Percentiles rank a stretch among this genome's conserved stretches.
Conservation (phyloP, 2,113 vertebrate genomes). For the Cottus gobio region DNA sequence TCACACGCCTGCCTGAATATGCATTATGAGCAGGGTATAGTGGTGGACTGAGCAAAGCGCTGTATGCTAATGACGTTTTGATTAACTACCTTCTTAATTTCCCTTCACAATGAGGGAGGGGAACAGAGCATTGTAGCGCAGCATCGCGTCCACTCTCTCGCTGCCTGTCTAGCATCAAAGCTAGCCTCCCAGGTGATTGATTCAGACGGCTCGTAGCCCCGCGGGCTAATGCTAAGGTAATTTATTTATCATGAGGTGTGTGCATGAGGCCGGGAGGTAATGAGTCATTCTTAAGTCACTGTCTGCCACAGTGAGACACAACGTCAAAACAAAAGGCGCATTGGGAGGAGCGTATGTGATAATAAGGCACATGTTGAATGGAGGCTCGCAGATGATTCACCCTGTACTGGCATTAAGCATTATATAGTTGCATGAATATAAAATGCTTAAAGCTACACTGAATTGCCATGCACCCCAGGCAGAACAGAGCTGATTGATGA, state of each 20-base stretch:
- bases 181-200: slow-evolving; percentile 69
- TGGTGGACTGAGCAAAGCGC: slow-evolving; percentile 50
- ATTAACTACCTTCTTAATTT: slow-evolving; percentile 83
- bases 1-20: slow-evolving; percentile 63
- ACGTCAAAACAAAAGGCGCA: slow-evolving; percentile 51
- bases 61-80: slow-evolving; percentile 82
- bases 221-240: slow-evolving; percentile 73
- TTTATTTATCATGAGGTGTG: slow-evolving; percentile 68
- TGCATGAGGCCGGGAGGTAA: slow-evolving; percentile 37
- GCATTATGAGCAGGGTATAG: slow-evolving; percentile 68
- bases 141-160: slow-evolving; percentile 23
- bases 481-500: slow-evolving; percentile 57
- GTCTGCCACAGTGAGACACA: slow-evolving; percentile 52
- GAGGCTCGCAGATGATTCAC: slow-evolving; percentile 40
- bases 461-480: slow-evolving; percentile 14
- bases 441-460: slow-evolving; percentile 35
- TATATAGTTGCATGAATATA: slow-evolving; percentile 38
- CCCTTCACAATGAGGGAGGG: slow-evolving; percentile 66
- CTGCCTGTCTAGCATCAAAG: slow-evolving; percentile 51
- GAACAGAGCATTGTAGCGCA: slow-evolving; percentile 46
- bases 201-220: slow-evolving; percentile 57
- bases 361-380: slow-evolving; percentile 47
- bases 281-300: slow-evolving; percentile 51
- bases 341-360: slow-evolving; percentile 42
- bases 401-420: slow-evolving; percentile 10